These are phyloP conservation scores for Achlya flavicornis DNA, from an alignment of 2,888 invertebrate species.

Conservation along the genomic window DNA sequence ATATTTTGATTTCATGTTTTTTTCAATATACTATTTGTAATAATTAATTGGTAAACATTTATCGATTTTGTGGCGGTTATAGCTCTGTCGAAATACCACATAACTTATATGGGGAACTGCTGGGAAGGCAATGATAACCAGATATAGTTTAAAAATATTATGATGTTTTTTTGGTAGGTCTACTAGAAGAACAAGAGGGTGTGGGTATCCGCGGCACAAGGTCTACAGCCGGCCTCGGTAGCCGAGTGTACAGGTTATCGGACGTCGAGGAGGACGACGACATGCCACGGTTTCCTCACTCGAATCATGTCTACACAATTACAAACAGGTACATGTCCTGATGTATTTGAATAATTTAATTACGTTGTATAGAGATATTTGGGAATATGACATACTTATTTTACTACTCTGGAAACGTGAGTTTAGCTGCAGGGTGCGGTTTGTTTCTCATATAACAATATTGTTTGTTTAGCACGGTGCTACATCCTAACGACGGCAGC, in stretches of 20 bases:
- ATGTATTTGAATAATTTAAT: too few species aligned
- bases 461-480: constrained; percentile 86
- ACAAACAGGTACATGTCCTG: constrained; percentile 86
- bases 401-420: too few species aligned
- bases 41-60: too few species aligned
- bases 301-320: constrained; percentile 92
- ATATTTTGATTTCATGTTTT: too few species aligned
- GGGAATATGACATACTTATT: too few species aligned
- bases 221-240: constrained; percentile 88
- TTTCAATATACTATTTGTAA: too few species aligned
- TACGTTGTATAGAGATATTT: too few species aligned
- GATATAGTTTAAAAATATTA: not conserved
- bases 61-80: too few species aligned
- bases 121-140: too few species aligned
- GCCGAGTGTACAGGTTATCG: constrained; percentile 85
- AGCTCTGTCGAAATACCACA: too few species aligned
- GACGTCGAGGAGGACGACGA: constrained; percentile 92
- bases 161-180: constrained; percentile 51
- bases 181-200: constrained; percentile 95
- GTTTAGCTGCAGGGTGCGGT: too few species aligned
- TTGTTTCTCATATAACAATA: not conserved
- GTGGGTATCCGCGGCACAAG: constrained; percentile 93
- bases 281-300: constrained; percentile 89
- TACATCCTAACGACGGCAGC: constrained; percentile 94
- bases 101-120: too few species aligned